phyloP scores from a whole-genome alignment of 2,888 invertebrate genomes.

The Trichogramma evanescens region DNA sequence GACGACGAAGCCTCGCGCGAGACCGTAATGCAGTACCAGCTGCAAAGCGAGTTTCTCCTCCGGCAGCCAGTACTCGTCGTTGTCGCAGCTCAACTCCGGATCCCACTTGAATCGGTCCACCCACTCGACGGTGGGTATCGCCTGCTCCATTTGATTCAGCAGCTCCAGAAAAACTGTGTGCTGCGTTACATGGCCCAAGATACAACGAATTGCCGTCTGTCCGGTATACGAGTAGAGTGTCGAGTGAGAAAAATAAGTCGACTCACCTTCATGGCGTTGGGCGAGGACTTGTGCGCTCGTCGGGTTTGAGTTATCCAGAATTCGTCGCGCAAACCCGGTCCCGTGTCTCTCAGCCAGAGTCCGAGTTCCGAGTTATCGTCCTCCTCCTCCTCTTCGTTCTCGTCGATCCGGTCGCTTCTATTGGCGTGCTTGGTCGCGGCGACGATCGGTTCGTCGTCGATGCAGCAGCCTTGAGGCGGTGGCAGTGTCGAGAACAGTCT shows the following conservation, averaged over 20 bases:
- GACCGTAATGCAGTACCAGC: slow-evolving; percentile 34
- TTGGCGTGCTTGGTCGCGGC: background rate
- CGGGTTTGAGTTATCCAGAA: slow-evolving; percentile 38
- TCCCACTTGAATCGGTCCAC: slow-evolving; percentile 38
- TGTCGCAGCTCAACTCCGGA: slow-evolving; percentile 17
- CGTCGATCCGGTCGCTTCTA: slow-evolving; percentile 13
- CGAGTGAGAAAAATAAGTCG: background rate
- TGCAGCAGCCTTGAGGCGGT: slow-evolving; percentile 21
- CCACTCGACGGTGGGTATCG: slow-evolving; percentile 42
- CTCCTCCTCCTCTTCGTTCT: background rate
- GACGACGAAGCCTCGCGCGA: slow-evolving; percentile 29
- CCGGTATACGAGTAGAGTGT: too few species aligned
- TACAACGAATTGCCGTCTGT: too few species aligned
- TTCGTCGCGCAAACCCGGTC: slow-evolving; percentile 36
- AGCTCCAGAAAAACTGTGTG: slow-evolving; percentile 33
- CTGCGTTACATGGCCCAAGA: slow-evolving; percentile 21
- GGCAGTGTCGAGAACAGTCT: slow-evolving; percentile 34
- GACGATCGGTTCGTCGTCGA: background rate
- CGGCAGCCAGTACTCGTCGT: slow-evolving; percentile 34
- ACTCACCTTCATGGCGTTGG: slow-evolving; percentile 30
- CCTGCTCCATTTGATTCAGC: slow-evolving; percentile 41
- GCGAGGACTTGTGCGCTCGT: slow-evolving; percentile 34
- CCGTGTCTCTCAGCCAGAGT: slow-evolving; percentile 31
- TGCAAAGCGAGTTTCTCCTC: slow-evolving; percentile 40
- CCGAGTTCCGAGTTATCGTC: slow-evolving; percentile 13